These are phyloP conservation scores for Meghimatium bilineatum DNA, from an alignment of 2,888 invertebrate genomes.

Conservation along the genomic window DNA sequence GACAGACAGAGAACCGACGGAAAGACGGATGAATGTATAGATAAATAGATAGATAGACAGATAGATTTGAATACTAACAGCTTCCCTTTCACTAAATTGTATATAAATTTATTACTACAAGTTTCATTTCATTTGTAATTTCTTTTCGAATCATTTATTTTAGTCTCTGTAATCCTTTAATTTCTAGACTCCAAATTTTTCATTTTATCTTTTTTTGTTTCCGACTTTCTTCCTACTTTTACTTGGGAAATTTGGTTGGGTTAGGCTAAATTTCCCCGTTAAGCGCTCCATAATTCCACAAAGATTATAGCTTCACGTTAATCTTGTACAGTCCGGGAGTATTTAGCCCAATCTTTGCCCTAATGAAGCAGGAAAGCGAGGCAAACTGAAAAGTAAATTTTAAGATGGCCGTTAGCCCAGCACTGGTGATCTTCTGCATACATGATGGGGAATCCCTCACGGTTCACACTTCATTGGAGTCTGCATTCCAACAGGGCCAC, in stretches of 20 bases:
- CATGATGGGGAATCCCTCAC: not conserved
- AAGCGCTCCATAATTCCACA: not conserved
- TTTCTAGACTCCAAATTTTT: too few species aligned
- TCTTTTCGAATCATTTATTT: too few species aligned
- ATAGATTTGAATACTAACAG: too few species aligned
- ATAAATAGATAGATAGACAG: too few species aligned
- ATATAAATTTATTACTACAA: too few species aligned
- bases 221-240: not conserved
- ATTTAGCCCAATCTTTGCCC: not conserved
- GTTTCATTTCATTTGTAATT: too few species aligned
- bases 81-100: too few species aligned
- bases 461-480: not conserved
- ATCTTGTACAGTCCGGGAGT: not conserved
- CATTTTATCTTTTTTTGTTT: not conserved
- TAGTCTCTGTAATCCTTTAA: too few species aligned
- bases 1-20: too few species aligned
- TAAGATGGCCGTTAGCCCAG: not conserved
- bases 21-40: too few species aligned
- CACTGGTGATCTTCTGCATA: not conserved
- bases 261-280: not conserved
- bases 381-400: not conserved
- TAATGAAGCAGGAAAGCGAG: not conserved
- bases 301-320: not conserved
- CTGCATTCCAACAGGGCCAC: not conserved
- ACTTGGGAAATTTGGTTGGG: not conserved